Conservation (phyloP, 2,888 invertebrate genomes). For the Allacma fusca region DNA sequence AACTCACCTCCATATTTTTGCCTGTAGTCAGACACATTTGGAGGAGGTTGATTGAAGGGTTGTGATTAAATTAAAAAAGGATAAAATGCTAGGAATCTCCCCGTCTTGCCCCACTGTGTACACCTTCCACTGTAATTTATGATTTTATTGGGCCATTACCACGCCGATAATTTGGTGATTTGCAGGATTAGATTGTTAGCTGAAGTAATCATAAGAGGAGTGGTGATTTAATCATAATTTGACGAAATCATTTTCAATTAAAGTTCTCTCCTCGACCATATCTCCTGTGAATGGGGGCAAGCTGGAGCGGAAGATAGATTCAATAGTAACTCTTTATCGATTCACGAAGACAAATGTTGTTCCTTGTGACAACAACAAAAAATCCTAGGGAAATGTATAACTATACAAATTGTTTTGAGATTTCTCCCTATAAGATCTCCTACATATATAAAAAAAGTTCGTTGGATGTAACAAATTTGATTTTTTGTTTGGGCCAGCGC, state of each 20-base stretch:
- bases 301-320: too few relatives aligned
- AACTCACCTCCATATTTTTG: background rate
- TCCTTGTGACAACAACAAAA: too few relatives aligned
- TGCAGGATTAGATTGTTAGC: slow-evolving; percentile 30
- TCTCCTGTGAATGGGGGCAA: too few relatives aligned
- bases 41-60: background rate
- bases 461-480: too few relatives aligned
- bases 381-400: background rate
- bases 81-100: background rate
- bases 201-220: slow-evolving; percentile 17
- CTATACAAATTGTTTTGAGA: background rate
- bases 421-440: background rate
- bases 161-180: slow-evolving; percentile 30
- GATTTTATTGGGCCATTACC: slow-evolving; percentile 26
- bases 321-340: too few relatives aligned
- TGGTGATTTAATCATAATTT: slow-evolving; percentile 24
- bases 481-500: too few relatives aligned
- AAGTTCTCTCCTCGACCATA: background rate
- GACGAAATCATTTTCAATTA: slow-evolving; percentile 25
- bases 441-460: too few relatives aligned
- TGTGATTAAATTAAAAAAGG: slow-evolving; percentile 7
- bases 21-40: background rate
- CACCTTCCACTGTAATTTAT: slow-evolving; percentile 1
- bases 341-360: too few relatives aligned
- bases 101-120: background rate